phyloP scores from a whole-genome alignment of 2,888 invertebrate species.

The Pseudoips prasinana region DNA sequence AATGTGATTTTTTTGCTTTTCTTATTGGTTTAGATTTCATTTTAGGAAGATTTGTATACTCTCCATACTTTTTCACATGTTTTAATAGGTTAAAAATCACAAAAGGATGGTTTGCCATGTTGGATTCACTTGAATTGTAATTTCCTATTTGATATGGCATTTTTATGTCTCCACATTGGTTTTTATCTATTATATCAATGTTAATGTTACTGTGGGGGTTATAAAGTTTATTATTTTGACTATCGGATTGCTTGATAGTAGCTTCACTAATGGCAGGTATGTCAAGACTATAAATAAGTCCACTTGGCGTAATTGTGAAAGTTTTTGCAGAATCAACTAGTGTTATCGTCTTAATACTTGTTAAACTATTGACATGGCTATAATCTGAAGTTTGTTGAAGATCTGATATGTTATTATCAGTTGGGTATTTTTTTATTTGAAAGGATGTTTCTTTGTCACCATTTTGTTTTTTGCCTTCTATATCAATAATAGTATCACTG shows the following conservation, averaged over 20 bases:
- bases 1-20: conserved; percentile 39
- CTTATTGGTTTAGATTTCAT: conserved; percentile 30
- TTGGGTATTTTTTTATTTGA: no score
- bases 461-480: no score
- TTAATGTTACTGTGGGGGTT: conserved; percentile 13
- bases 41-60: conserved; percentile 19
- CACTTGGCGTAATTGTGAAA: conserved; percentile 20
- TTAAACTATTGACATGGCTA: background rate
- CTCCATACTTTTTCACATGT: no score
- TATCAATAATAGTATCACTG: no score
- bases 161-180: conserved; percentile 23
- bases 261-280: background rate
- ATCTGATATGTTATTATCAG: no score
- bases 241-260: no score
- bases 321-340: conserved; percentile 26
- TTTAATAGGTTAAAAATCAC: conserved; percentile 34
- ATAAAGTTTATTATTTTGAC: no score
- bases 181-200: conserved; percentile 23
- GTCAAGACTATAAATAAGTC: conserved; percentile 11
- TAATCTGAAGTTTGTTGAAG: no score
- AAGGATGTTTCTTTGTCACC: no score
- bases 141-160: background rate
- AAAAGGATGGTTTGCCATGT: conserved; percentile 19
- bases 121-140: background rate
- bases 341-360: conserved; percentile 15